These are phyloP conservation scores for Monoplex corrugatus DNA, from an alignment of 2,888 invertebrate species.

Conservation along the genomic window DNA sequence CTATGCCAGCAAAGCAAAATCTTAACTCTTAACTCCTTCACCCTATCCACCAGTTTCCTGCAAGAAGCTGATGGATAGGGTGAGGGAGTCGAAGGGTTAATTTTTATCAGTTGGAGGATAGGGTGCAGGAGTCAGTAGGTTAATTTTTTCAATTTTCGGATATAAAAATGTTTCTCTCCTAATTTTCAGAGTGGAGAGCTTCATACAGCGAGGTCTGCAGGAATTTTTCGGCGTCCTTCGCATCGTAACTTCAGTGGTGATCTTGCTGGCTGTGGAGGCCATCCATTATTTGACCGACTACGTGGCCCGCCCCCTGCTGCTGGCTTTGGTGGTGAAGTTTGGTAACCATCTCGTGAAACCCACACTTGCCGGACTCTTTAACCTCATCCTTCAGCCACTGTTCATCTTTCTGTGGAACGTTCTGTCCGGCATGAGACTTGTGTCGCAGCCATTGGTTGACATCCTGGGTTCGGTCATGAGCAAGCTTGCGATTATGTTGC, in stretches of 20 bases:
- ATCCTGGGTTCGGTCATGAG: conserved; percentile 18
- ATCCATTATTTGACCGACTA: conserved; percentile 25
- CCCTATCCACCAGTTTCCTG: too few relatives aligned
- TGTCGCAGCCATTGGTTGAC: conserved; percentile 38
- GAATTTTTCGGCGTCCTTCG: conserved; percentile 48
- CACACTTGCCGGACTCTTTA: conserved; percentile 32
- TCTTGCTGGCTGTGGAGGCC: conserved; percentile 35
- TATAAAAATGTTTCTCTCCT: background rate
- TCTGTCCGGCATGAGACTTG: conserved; percentile 31
- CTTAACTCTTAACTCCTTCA: too few relatives aligned
- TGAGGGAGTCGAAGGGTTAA: too few relatives aligned
- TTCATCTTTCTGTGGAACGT: conserved; percentile 48
- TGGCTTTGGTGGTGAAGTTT: conserved; percentile 19
- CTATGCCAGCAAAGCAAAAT: too few relatives aligned
- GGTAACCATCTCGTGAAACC: conserved; percentile 46
- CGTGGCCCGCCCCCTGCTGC: conserved; percentile 27
- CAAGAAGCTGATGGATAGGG: too few relatives aligned
- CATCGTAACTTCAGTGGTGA: conserved; percentile 15
- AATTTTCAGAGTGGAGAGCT: conserved; percentile 31
- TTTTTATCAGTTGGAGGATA: too few relatives aligned
- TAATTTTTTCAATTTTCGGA: too few relatives aligned
- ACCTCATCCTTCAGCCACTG: conserved; percentile 45
- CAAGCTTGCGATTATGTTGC: conserved; percentile 6
- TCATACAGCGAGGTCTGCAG: conserved; percentile 23
- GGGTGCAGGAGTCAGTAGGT: too few relatives aligned